Base-by-base conservation (phyloP, 2,888 invertebrate genomes). In the Boloria selene region DNA sequence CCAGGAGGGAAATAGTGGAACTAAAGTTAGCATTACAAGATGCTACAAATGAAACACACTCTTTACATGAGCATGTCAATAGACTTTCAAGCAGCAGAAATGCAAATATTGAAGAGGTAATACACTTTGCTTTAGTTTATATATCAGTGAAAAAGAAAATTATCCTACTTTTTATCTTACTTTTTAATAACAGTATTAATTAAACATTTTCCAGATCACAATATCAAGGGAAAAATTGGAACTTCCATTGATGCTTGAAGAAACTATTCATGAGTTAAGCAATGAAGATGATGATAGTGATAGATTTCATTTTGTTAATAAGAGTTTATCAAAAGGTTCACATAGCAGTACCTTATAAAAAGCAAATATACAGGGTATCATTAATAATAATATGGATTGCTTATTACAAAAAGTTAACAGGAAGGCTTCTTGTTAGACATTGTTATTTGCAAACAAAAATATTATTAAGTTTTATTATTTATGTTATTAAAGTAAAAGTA, bases 1-100 rank as follows among this genome's bases (percentile, higher is more conserved):
- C 81, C 93, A 96, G 87, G 94, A 95, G 80, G 93, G 95, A 76
- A 92, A 93, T 82, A n/a, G 94, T 95, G 31, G 93, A 94, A 67
- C 87, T 94, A 45, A 94, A 94, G 76, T 76, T 95, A 50, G 87
- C 92, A 14, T 92, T 95, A 78, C 94, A 95, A 77, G 95, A 95
- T 84, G 88, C 95, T 42, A 93, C 94, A 71, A 87, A 91, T 61
- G 95, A 95, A 83, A 92, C 95, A 26, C 85, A 90, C 68, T 88
- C 90, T 58, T 81, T 95, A 69, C 94, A 94, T 74, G 87, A 92
- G 49, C 93, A 92, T 77, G 84, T 94, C 13, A 81, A 74, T 70
- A 83, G 81, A 73, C 74, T 89, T 47, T 44, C 64, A 50, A 85
- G 77, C 66, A 81, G 77, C 70, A 79, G 79, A 72, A 85, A 86